Evolutionary conservation across 2,113 vertebrate genomes (phyloP).

Genomic region (Nothoprocta pentlandii): DNA sequence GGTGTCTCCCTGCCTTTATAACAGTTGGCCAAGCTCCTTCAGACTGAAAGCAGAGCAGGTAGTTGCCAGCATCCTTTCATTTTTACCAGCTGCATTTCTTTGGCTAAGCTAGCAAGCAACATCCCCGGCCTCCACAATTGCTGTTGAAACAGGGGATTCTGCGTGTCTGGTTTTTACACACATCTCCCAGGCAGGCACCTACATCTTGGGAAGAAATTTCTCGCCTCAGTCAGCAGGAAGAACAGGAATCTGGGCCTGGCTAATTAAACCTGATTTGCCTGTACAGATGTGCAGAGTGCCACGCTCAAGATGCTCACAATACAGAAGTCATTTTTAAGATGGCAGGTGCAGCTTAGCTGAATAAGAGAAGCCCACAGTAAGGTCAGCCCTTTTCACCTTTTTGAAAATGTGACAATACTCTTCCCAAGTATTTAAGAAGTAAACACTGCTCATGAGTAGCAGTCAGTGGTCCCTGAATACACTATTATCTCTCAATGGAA

Average conservation of each 20-base stretch:
- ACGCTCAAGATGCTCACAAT: slow-evolving; percentile 7
- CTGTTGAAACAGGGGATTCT: not conserved
- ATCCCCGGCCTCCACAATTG: not conserved
- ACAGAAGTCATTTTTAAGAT: not conserved
- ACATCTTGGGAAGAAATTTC: slow-evolving; percentile 32
- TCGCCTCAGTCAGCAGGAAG: slow-evolving; percentile 19
- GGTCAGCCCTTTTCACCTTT: not conserved
- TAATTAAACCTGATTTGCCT: slow-evolving; percentile 58
- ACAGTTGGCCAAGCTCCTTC: slow-evolving; percentile 35
- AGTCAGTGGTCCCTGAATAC: fast-evolving
- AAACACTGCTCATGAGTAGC: not conserved
- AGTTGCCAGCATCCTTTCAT: slow-evolving; percentile 59
- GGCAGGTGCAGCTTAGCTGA: not conserved
- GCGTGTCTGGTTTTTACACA: slow-evolving; percentile 18
- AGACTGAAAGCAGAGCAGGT: slow-evolving; percentile 61
- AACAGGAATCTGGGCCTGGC: not conserved
- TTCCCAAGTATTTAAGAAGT: not conserved
- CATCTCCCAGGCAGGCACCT: slow-evolving; percentile 35
- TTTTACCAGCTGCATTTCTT: slow-evolving; percentile 57
- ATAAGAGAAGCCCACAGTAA: not conserved
- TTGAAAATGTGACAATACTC: not conserved
- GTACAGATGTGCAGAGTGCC: slow-evolving; percentile 35
- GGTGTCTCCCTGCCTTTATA: not conserved
- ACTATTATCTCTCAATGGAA: not conserved
- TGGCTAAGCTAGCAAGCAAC: slow-evolving; percentile 40